Conservation (phyloP, 2,113 vertebrate genomes). For the Cnemophilus loriae region DNA sequence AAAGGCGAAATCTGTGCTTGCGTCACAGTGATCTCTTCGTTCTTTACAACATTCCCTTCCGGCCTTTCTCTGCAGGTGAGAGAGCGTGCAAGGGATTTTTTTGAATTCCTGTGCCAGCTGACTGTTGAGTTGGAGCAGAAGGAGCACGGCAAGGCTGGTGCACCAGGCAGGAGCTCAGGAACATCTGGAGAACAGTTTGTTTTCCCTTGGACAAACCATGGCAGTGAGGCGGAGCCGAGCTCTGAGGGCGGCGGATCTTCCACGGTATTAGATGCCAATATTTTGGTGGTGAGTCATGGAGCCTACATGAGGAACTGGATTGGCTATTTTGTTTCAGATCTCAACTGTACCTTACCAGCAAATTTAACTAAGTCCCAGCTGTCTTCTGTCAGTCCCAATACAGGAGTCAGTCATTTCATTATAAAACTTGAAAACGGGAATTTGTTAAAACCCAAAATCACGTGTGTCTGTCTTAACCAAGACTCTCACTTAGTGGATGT, state of each 20-base stretch:
- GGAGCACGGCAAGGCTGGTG: background rate
- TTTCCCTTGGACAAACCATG: constrained; percentile 38
- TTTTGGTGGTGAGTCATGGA: constrained; percentile 89
- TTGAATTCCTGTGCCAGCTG: constrained; percentile 81
- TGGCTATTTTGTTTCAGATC: constrained; percentile 83
- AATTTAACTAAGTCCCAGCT: constrained; percentile 75
- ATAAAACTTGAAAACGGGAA: constrained; percentile 70
- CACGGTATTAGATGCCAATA: constrained; percentile 61
- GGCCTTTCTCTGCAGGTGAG: constrained; percentile 76
- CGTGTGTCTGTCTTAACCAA: constrained; percentile 85
- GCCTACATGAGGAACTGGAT: constrained; percentile 87
- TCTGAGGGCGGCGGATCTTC: background rate
- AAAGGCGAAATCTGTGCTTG: background rate
- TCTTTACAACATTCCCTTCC: background rate
- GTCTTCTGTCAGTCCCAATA: constrained; percentile 86
- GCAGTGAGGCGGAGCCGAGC: background rate
- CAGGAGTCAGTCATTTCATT: constrained; percentile 87
- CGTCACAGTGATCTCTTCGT: background rate
- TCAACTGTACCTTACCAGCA: constrained; percentile 77
- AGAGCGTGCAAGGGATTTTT: constrained; percentile 84
- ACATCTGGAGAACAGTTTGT: background rate
- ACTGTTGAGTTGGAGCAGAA: constrained; percentile 61
- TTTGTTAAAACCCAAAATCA: constrained; percentile 52
- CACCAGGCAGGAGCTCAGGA: background rate
- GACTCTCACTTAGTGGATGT: constrained; percentile 78